A percentile compares a stretch with the other conserved stretches of the same genome.
Evolutionary conservation across 2,888 invertebrate species (phyloP).

Genomic region (Thecophora atra): DNA sequence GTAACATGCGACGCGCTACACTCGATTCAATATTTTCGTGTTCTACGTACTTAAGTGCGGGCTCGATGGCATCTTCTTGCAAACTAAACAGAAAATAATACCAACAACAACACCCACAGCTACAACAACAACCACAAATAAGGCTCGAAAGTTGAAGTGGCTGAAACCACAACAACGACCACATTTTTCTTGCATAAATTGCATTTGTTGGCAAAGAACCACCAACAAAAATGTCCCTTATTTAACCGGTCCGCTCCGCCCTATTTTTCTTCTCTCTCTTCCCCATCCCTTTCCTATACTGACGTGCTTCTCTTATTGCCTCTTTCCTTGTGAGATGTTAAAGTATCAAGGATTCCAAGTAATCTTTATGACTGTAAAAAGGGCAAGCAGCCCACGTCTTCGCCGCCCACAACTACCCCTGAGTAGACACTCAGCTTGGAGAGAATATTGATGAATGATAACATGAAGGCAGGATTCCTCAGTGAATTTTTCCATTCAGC

Average conservation of each 20-base stretch:
- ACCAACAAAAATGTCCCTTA: no score
- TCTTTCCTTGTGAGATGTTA: slow-evolving; percentile 17
- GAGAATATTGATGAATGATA: slow-evolving; percentile 37
- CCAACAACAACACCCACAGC: slow-evolving; percentile 5
- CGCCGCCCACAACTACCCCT: not conserved
- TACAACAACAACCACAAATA: not conserved
- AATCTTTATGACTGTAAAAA: not conserved
- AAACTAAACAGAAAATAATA: not conserved
- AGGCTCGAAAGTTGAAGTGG: slow-evolving; percentile 9
- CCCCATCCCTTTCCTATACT: not conserved
- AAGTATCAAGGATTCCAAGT: slow-evolving; percentile 32
- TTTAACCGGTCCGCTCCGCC: no score
- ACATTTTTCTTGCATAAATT: no score
- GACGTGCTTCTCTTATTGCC: slow-evolving; percentile 36
- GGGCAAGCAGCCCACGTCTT: not conserved
- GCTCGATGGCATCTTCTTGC: slow-evolving; percentile 5
- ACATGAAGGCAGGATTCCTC: slow-evolving; percentile 13
- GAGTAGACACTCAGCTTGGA: slow-evolving; percentile 21
- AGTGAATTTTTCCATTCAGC: slow-evolving; percentile 13
- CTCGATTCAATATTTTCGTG: not conserved
- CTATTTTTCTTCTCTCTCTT: not conserved
- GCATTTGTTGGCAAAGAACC: no score
- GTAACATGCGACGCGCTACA: not conserved
- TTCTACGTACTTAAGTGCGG: not conserved
- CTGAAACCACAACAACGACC: not conserved